phyloP scores from a whole-genome alignment of 2,113 vertebrate genomes.

The Tiliqua scincoides region DNA sequence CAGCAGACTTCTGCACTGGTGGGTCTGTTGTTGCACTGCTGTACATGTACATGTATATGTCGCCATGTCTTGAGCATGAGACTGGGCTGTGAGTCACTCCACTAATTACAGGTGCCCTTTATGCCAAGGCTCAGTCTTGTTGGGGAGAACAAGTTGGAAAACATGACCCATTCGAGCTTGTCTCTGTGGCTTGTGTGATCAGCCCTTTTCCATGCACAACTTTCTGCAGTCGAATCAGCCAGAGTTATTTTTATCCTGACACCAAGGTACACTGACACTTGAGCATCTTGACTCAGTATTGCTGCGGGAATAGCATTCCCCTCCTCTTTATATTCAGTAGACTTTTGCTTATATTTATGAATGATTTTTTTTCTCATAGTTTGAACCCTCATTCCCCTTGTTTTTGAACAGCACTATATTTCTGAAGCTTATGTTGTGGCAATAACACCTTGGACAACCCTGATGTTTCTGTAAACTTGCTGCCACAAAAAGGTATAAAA shows the following conservation, averaged over 20 bases:
- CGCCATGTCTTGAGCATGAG: too few species aligned
- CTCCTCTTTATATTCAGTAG: not conserved
- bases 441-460: not conserved
- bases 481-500: constrained; percentile 27
- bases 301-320: not conserved
- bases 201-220: not conserved
- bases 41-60: too few species aligned
- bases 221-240: not conserved
- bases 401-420: not conserved
- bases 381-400: rapidly evolving
- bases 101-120: too few species aligned
- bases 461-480: not conserved
- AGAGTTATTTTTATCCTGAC: not conserved
- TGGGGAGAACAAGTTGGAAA: too few species aligned
- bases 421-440: not conserved
- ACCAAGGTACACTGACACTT: not conserved
- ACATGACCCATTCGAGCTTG: too few species aligned
- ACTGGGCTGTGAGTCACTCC: too few species aligned
- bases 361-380: not conserved
- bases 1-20: too few species aligned
- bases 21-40: too few species aligned
- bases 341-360: not conserved
- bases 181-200: not conserved
- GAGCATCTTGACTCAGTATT: not conserved
- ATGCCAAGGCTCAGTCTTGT: too few species aligned